Evolutionary conservation across 2,113 vertebrate species (phyloP).

Genomic region (Dipodomys merriami): DNA sequence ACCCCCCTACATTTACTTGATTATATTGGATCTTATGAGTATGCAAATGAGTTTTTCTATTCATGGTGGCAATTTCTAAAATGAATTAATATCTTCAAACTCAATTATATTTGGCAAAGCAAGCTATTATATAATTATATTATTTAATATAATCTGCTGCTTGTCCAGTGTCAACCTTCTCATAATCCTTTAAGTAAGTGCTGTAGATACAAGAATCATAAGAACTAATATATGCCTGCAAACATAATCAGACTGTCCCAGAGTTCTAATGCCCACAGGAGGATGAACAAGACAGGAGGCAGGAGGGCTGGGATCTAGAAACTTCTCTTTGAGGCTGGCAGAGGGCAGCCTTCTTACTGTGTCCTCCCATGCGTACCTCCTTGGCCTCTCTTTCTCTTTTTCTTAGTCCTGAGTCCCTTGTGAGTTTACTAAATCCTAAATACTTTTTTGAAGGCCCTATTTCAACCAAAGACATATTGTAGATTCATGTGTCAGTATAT

Average conservation of each 20-base stretch:
- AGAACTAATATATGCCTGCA: not conserved
- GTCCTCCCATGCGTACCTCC: rapidly evolving
- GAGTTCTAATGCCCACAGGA: not conserved
- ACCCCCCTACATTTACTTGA: constrained; percentile 17
- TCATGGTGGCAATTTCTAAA: not conserved
- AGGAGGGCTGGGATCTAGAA: not conserved
- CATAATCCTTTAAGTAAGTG: not conserved
- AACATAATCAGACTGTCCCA: not conserved
- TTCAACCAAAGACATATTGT: not conserved
- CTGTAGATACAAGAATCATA: not conserved
- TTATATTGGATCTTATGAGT: constrained; percentile 13
- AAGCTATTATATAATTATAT: not conserved
- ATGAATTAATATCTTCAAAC: constrained; percentile 22
- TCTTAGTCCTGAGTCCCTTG: not conserved
- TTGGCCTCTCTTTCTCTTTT: not conserved
- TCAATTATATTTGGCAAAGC: constrained; percentile 37
- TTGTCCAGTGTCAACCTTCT: constrained; percentile 16
- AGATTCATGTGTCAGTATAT: not conserved
- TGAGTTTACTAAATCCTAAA: not conserved
- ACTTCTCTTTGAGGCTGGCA: not conserved
- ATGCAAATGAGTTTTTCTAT: constrained; percentile 10
- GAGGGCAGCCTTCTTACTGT: not conserved
- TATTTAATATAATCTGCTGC: not conserved
- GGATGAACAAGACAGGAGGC: not conserved
- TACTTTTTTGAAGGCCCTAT: not conserved